Percentiles rank a stretch among this genome's conserved stretches.
phyloP scores from a whole-genome alignment of 2,797 vertebrate genomes.

The Phoebastria nigripes region DNA sequence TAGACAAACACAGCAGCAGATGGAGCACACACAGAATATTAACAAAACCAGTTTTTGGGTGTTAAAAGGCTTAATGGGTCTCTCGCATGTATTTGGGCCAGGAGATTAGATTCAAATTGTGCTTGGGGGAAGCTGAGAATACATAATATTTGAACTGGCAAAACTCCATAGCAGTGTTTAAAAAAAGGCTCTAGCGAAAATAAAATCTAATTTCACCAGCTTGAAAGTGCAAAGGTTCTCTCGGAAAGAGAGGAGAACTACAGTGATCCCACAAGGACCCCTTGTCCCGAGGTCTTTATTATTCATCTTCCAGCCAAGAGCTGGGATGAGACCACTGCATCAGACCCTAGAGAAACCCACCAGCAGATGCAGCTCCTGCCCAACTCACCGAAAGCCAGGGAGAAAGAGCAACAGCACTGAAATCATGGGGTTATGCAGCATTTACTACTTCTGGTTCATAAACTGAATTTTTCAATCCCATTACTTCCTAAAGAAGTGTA shows the following conservation, averaged over 20 bases:
- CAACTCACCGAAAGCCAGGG: neutral
- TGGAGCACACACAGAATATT: conserved; percentile 34
- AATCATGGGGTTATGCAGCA: neutral
- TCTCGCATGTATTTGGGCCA: conserved; percentile 1
- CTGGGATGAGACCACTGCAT: neutral
- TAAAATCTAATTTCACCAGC: neutral
- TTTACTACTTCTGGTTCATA: neutral
- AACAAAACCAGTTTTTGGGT: conserved; percentile 47
- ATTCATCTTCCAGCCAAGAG: neutral
- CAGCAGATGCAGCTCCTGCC: neutral
- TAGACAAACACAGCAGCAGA: conserved; percentile 55
- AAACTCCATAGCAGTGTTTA: neutral
- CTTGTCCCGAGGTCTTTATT: neutral
- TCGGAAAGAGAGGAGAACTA: neutral
- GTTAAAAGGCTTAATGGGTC: conserved; percentile 54
- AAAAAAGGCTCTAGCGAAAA: neutral
- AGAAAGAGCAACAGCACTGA: neutral
- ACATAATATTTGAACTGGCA: conserved; percentile 18
- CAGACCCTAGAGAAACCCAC: neutral
- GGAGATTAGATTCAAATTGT: neutral
- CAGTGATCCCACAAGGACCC: neutral
- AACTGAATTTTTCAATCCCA: neutral
- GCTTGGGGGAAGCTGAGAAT: conserved; percentile 24
- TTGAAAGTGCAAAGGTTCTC: neutral
- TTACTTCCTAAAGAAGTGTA: neutral